A percentile compares a stretch with the other conserved stretches of the same genome.
These are phyloP conservation scores for Caranx melampygus DNA, from an alignment of 2,113 vertebrate genomes.

Conservation along the genomic window DNA sequence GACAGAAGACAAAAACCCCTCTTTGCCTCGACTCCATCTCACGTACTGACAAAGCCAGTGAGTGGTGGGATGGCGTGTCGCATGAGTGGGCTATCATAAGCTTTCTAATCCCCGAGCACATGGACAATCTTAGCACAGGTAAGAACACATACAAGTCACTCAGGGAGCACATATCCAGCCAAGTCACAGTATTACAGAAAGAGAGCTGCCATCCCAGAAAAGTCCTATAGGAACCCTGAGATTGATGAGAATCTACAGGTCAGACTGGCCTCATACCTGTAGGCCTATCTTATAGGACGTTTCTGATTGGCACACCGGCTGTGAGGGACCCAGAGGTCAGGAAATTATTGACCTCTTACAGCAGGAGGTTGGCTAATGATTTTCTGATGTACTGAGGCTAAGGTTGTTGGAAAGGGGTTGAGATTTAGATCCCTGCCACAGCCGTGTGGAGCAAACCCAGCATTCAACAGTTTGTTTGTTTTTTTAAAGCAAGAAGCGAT, in stretches of 20 bases:
- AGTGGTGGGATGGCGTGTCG: conserved; percentile 7
- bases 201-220: conserved; percentile 63
- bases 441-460: conserved; percentile 52
- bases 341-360: conserved; percentile 4
- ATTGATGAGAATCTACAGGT: conserved; percentile 69
- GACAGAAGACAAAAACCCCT: conserved; percentile 20
- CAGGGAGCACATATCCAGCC: conserved; percentile 53
- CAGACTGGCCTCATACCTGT: conserved; percentile 39
- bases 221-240: conserved; percentile 74
- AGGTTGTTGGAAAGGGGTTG: conserved; percentile 5
- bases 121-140: conserved; percentile 41
- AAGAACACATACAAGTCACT: conserved; percentile 43
- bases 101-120: conserved; percentile 13
- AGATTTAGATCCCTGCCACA: conserved; percentile 44
- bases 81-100: conserved; percentile 10
- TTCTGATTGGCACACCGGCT: conserved; percentile 67
- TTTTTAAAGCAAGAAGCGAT: conserved; percentile 49
- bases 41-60: conserved; percentile 11
- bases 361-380: conserved; percentile 27
- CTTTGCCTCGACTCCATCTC: conserved; percentile 35
- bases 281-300: conserved; percentile 71
- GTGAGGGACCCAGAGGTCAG: conserved; percentile 39
- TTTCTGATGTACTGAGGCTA: conserved; percentile 8
- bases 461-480: conserved; percentile 41
- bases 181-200: conserved; percentile 35